Evolutionary conservation across 1,140 invertebrate species (phyloP).

Genomic region (Drosophila pachea): DNA sequence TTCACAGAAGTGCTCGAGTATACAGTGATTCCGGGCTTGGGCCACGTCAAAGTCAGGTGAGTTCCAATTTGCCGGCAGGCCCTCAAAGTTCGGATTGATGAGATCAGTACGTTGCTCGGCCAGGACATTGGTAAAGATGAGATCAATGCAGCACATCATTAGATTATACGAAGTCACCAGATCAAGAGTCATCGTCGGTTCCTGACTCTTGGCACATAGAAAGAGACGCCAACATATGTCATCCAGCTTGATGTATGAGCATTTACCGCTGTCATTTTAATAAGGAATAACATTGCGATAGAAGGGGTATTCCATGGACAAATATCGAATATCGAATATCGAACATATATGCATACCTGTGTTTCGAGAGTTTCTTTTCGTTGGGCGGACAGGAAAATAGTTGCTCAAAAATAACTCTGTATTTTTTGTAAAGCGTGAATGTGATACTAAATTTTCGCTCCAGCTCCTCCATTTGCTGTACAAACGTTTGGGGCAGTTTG

Average conservation of each 20-base stretch:
- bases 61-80: conserved; percentile 86
- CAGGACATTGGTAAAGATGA: conserved; percentile 92
- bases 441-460: conserved; percentile 97
- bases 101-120: conserved; percentile 90
- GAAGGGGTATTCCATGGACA: neutral
- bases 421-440: conserved; percentile 96
- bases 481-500: conserved; percentile 90
- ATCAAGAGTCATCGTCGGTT: conserved; percentile 91
- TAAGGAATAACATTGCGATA: neutral
- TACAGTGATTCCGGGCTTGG: conserved; percentile 85
- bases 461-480: conserved; percentile 90
- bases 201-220: conserved; percentile 92
- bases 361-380: conserved; percentile 86
- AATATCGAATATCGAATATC: neutral
- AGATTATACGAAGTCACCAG: conserved; percentile 97
- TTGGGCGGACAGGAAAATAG: conserved; percentile 85
- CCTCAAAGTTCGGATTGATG: conserved; percentile 90
- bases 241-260: conserved; percentile 88
- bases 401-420: conserved; percentile 91
- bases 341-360: conserved; percentile 77
- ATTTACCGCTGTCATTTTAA: conserved; percentile 79
- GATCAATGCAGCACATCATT: conserved; percentile 93
- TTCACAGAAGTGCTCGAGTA: conserved; percentile 91
- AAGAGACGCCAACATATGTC: conserved; percentile 97
- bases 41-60: conserved; percentile 84